Conservation (phyloP, 2,888 invertebrate species). For the Parasteatoda lunata region DNA sequence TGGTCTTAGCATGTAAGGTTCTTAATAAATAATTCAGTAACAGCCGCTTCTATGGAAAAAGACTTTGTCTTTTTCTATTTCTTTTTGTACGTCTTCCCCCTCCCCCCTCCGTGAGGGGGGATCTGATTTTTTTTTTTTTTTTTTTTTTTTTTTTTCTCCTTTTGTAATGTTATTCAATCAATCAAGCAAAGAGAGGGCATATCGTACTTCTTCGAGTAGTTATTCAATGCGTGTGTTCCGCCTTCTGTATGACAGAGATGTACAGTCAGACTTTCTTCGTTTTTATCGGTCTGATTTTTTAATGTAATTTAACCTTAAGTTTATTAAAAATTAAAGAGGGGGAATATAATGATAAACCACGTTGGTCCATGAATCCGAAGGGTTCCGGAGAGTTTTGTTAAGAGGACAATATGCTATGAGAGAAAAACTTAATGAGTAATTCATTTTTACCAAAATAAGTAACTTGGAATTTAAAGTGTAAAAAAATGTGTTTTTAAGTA, state of each 20-base stretch:
- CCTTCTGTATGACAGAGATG: background rate
- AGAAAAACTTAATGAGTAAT: too few relatives aligned
- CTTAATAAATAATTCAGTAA: constrained; percentile 61
- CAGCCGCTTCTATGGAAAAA: constrained; percentile 13
- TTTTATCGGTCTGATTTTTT: too few relatives aligned
- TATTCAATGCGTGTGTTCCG: background rate
- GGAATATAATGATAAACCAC: too few relatives aligned
- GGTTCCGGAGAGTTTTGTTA: too few relatives aligned
- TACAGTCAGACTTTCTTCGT: background rate
- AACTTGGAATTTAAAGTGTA: too few relatives aligned
- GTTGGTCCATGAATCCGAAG: too few relatives aligned
- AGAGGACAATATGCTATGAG: too few relatives aligned
- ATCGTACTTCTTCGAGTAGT: background rate
- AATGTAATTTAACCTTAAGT: too few relatives aligned
- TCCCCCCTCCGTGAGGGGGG: too few relatives aligned
- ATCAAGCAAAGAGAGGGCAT: constrained; percentile 35
- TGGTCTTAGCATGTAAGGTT: constrained; percentile 38
- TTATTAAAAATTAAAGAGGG: too few relatives aligned
- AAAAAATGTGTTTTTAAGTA: too few relatives aligned
- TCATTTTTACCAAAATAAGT: too few relatives aligned
- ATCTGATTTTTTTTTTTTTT: background rate
- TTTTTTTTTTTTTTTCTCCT: background rate
- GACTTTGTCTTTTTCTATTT: background rate
- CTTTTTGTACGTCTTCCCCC: background rate
- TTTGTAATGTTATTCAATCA: constrained; percentile 47